phyloP scores from a whole-genome alignment of 2,113 vertebrate species.

The Misgurnus anguillicaudatus region DNA sequence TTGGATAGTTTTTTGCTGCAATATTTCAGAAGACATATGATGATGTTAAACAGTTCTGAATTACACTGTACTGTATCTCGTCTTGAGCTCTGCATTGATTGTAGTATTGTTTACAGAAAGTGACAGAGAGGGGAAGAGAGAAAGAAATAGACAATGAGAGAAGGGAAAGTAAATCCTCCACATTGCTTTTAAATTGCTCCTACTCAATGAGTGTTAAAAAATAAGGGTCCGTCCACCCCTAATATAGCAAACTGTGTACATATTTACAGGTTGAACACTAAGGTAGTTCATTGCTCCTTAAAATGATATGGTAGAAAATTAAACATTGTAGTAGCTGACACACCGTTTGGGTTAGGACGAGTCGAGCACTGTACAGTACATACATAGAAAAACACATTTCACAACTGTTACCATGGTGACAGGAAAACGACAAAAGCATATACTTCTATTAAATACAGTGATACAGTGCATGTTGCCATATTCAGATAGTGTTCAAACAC shows the following conservation, averaged over 20 bases:
- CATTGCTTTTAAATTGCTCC: constrained; percentile 20
- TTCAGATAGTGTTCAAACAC: not conserved
- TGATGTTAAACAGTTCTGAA: not conserved
- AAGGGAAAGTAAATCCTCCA: constrained; percentile 30
- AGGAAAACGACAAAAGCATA: constrained; percentile 36
- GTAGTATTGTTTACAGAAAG: not conserved
- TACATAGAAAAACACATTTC: constrained; percentile 26
- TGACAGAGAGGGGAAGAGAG: not conserved
- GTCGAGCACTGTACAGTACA: no score
- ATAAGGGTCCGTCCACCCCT: constrained; percentile 30
- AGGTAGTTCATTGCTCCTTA: constrained; percentile 9
- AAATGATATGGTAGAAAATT: constrained; percentile 9
- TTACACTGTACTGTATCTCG: not conserved
- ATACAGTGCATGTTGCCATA: constrained; percentile 27
- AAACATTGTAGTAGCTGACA: constrained; percentile 15
- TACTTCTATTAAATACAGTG: constrained; percentile 30
- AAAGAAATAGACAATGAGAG: constrained; percentile 30
- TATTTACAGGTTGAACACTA: not conserved
- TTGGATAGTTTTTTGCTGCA: not conserved
- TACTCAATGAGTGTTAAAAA: constrained; percentile 23
- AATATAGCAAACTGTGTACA: constrained; percentile 12
- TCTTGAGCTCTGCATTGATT: not conserved
- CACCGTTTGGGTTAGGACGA: constrained; percentile 26
- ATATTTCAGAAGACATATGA: not conserved
- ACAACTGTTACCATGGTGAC: constrained; percentile 55